Evolutionary conservation across 2,113 vertebrate species (phyloP).

Genomic region (Romanogobio albipinnatus): DNA sequence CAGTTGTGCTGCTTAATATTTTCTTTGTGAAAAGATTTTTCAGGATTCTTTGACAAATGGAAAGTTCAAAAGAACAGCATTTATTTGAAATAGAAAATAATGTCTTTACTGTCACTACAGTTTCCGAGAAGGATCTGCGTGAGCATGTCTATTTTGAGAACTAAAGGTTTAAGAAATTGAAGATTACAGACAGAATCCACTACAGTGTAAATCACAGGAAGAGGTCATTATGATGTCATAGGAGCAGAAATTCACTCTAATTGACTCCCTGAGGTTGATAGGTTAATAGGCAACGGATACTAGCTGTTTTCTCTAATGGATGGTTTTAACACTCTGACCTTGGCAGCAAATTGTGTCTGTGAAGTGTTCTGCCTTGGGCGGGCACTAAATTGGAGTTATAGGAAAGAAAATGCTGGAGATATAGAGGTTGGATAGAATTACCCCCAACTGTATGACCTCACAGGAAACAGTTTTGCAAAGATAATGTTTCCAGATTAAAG

Average conservation of each 20-base stretch:
- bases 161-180: neutral
- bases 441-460: neutral
- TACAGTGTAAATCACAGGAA: neutral
- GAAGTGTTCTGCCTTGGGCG: neutral
- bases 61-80: too few species aligned
- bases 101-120: too few species aligned
- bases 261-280: neutral
- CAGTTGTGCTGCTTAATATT: too few species aligned
- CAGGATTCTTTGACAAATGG: too few species aligned
- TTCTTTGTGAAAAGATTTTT: too few species aligned
- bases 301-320: neutral
- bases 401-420: neutral
- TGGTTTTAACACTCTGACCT: constrained; percentile 1
- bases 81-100: too few species aligned
- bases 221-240: constrained; percentile 9
- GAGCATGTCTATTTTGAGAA: neutral
- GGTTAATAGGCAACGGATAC: neutral
- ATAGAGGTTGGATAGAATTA: neutral
- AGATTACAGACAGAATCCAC: neutral
- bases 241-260: neutral
- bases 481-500: neutral
- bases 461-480: constrained; percentile 12
- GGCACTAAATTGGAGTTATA: neutral
- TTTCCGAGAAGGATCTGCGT: neutral
- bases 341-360: neutral